These are phyloP conservation scores for Orgyia antiqua DNA, from an alignment of 2,888 invertebrate species.

Conservation along the genomic window DNA sequence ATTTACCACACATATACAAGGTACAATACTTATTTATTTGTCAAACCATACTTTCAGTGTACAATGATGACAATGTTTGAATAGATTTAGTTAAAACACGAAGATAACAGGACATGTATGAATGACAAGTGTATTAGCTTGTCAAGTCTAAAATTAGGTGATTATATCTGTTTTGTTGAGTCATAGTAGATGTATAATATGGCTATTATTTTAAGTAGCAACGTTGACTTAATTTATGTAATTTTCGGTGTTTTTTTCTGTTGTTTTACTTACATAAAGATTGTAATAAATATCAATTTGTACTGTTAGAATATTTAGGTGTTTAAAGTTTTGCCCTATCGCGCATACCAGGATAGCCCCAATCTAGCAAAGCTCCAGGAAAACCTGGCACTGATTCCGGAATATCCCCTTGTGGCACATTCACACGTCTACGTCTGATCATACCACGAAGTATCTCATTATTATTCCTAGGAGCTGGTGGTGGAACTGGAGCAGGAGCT, in stretches of 20 bases:
- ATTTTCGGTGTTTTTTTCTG: conserved; percentile 19
- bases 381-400: too few species aligned
- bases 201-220: conserved; percentile 17
- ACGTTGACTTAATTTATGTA: conserved; percentile 11
- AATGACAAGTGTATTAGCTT: conserved; percentile 2
- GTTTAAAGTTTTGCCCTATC: too few species aligned
- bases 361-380: too few species aligned
- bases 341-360: too few species aligned
- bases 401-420: too few species aligned
- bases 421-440: too few species aligned
- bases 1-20: not conserved
- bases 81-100: conserved; percentile 2
- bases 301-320: too few species aligned
- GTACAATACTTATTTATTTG: conserved; percentile 15
- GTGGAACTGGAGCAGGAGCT: too few species aligned
- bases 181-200: conserved; percentile 7
- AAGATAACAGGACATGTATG: conserved; percentile 10
- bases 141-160: conserved; percentile 15
- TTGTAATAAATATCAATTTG: too few species aligned
- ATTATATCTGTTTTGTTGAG: conserved; percentile 13
- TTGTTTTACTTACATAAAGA: too few species aligned
- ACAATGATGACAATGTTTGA: conserved; percentile 10
- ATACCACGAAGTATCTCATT: too few species aligned
- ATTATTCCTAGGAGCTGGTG: too few species aligned
- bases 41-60: conserved; percentile 9